These are phyloP conservation scores for Muscicapa adusta DNA, from an alignment of 2,113 vertebrate species.

Conservation along the genomic window DNA sequence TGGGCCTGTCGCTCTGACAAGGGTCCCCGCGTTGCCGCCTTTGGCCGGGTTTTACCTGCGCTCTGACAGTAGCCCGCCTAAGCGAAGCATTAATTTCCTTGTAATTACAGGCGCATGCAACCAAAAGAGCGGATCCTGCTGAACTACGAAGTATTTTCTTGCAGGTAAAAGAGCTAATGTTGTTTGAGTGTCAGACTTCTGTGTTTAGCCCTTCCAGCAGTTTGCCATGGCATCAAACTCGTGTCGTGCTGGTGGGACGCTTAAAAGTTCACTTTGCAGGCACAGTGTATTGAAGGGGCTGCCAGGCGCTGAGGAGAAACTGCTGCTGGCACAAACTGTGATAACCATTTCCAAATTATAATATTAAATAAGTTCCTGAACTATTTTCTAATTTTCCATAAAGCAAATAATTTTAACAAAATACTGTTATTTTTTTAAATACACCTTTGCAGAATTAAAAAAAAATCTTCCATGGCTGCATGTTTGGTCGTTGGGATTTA, in stretches of 20 bases:
- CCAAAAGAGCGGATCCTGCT: slow-evolving; percentile 87
- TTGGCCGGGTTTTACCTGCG: neutral
- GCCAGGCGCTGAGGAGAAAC: neutral
- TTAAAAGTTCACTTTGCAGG: neutral
- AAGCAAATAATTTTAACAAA: neutral
- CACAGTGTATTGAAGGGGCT: neutral
- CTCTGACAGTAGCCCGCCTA: neutral
- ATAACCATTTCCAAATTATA: neutral
- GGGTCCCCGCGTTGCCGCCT: neutral
- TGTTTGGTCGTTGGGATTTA: neutral
- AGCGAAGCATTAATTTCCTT: slow-evolving; percentile 14
- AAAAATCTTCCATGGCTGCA: neutral
- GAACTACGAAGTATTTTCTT: slow-evolving; percentile 88
- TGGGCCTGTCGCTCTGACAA: neutral
- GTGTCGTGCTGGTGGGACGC: accelerated
- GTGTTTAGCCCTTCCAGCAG: neutral
- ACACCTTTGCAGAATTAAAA: neutral
- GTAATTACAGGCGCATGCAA: slow-evolving; percentile 81
- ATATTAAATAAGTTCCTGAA: neutral
- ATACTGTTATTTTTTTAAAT: neutral
- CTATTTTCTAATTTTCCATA: neutral
- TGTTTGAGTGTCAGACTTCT: neutral
- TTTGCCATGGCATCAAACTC: accelerated
- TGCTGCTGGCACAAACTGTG: neutral
- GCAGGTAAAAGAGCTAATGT: slow-evolving; percentile 77